Conservation (phyloP, 2,113 vertebrate genomes). For the Elachura formosa region DNA sequence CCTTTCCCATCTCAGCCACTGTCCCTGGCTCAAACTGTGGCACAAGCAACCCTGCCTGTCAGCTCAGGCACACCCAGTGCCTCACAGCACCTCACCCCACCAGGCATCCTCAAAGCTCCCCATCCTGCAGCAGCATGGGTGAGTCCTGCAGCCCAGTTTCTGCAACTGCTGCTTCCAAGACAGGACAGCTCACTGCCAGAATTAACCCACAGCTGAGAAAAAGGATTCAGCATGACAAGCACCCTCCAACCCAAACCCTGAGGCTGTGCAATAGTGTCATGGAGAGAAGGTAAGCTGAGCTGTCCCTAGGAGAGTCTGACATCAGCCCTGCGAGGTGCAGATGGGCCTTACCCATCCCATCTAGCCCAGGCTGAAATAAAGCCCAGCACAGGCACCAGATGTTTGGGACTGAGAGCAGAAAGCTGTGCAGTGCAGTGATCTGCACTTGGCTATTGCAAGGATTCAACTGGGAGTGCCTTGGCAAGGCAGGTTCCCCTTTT, state of each 20-base stretch:
- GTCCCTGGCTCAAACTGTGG: not conserved
- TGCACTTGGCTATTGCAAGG: not conserved
- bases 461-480: not conserved
- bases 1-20: not conserved
- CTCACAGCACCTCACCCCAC: not conserved
- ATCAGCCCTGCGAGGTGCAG: not conserved
- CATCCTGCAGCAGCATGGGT: not conserved
- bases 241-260: not conserved
- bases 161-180: not conserved
- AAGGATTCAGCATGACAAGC: not conserved
- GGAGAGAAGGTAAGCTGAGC: not conserved
- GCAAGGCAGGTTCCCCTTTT: not conserved
- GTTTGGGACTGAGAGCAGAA: not conserved
- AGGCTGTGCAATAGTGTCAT: not conserved
- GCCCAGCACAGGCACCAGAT: not conserved
- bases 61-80: not conserved
- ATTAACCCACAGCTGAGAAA: not conserved
- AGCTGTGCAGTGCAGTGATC: not conserved
- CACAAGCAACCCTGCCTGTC: conserved; percentile 8
- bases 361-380: not conserved
- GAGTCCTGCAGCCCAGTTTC: not conserved
- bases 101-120: not conserved
- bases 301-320: not conserved
- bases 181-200: not conserved
- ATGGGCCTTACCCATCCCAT: not conserved